Evolutionary conservation across 2,113 vertebrate species (phyloP).

Genomic region (Onychorhynchus coronatus): DNA sequence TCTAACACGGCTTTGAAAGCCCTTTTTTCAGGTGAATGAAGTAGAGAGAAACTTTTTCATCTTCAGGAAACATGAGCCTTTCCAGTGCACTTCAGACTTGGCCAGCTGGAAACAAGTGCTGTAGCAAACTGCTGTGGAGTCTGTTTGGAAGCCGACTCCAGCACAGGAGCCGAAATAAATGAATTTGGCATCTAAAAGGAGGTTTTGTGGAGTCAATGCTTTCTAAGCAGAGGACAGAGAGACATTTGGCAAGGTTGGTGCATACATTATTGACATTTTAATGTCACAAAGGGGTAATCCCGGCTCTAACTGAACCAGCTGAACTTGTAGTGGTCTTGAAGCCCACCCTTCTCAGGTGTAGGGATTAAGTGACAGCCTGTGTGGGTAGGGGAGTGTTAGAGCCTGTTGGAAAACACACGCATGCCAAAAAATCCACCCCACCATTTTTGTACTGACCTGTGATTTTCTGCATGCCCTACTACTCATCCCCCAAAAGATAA

Average conservation of each 20-base stretch:
- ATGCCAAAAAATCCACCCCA: background rate
- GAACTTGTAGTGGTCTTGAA: background rate
- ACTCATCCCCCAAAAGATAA: background rate
- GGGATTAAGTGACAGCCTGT: background rate
- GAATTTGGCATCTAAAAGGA: slow-evolving; percentile 25
- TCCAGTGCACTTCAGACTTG: background rate
- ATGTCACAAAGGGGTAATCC: slow-evolving; percentile 7
- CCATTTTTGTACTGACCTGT: background rate
- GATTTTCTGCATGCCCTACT: background rate
- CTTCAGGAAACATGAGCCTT: background rate
- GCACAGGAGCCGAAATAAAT: background rate
- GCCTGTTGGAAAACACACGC: background rate
- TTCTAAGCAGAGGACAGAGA: slow-evolving; percentile 32
- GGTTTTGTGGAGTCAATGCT: slow-evolving; percentile 26
- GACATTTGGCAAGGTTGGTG: slow-evolving; percentile 15
- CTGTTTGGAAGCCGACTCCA: background rate
- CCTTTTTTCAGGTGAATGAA: background rate
- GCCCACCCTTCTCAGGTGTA: background rate
- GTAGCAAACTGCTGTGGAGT: background rate
- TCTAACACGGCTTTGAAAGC: background rate
- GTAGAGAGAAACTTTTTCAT: background rate
- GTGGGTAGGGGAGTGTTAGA: background rate
- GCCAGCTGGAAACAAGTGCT: background rate
- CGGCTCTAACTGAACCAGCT: background rate
- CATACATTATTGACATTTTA: slow-evolving; percentile 28